phyloP scores from a whole-genome alignment of 1,140 invertebrate genomes.

The Drosophila setifemur region DNA sequence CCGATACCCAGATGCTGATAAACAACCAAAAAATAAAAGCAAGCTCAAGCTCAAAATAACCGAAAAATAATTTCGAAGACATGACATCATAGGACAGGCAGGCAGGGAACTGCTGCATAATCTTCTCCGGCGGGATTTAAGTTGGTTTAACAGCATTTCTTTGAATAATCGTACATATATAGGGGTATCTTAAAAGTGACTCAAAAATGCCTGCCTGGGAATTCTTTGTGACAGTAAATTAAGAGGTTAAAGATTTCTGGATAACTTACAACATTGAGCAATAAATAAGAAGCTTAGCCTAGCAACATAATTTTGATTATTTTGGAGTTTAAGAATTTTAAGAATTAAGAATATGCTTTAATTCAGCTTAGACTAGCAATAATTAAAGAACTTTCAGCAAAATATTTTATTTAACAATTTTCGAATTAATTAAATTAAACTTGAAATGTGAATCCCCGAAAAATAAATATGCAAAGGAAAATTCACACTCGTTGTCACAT shows the following conservation, averaged over 20 bases:
- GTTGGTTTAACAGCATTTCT: slow-evolving; percentile 52
- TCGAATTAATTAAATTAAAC: too few relatives aligned
- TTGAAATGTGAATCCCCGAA: too few relatives aligned
- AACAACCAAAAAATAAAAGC: slow-evolving; percentile 28
- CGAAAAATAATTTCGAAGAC: slow-evolving; percentile 37
- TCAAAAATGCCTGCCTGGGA: slow-evolving; percentile 38
- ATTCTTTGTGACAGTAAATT: slow-evolving; percentile 11
- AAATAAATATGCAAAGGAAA: neutral
- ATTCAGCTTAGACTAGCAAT: too few relatives aligned
- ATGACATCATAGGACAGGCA: slow-evolving; percentile 61
- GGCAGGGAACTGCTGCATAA: slow-evolving; percentile 42
- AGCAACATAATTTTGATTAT: too few relatives aligned
- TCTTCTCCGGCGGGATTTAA: slow-evolving; percentile 28
- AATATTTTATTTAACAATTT: too few relatives aligned
- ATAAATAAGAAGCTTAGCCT: slow-evolving; percentile 14
- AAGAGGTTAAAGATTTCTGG: neutral
- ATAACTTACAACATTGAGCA: neutral
- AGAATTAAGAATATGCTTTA: too few relatives aligned
- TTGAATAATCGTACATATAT: slow-evolving; percentile 48
- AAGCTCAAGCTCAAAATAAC: slow-evolving; percentile 36
- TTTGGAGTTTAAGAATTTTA: too few relatives aligned
- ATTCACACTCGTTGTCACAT: slow-evolving; percentile 28
- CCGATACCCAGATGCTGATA: slow-evolving; percentile 47
- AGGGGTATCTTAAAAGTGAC: slow-evolving; percentile 33
- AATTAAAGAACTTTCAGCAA: too few relatives aligned